Evolutionary conservation across 2,797 vertebrate genomes (phyloP), one percentile per base, ranked within the genome.

Genomic region (Tragelaphus eurycerus): DNA sequence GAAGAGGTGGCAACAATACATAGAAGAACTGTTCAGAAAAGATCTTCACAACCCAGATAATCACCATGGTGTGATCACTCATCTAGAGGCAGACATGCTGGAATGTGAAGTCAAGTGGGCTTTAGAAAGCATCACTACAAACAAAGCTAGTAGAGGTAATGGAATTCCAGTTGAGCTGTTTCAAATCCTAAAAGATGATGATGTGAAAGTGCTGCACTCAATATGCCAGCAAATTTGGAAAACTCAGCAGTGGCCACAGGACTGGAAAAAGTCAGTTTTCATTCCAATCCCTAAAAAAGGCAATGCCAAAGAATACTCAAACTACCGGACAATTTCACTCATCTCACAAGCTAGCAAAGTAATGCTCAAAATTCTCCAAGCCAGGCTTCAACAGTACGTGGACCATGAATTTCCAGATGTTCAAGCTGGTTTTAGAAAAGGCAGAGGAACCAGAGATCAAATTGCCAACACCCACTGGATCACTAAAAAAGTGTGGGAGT

Each of bases 251-350:
- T 67, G 16, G 31, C 62, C 62, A 34, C 31, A 67, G 62, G 31
- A 67, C 62, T 1, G 62, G 16, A 34, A 67, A 64, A 19, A 15
- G 16, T 67, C 62, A 34, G 31, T 67, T 34, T 67, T 34, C 62
- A 19, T 67, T 34, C 31, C 16, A 67, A 10, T 34, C 62, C 31
- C 62, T 10, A 67, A 67, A 31, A 67, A 67, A 67, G 16, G 16
- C 8, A 67, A 4, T 67, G 16, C 31, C 16, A 67, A 67, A 67
- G 31, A 67, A 34, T 67, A n/a, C 15, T 10, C n/a, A 67, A 34
- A 67, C 64, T 67, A 34, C n/a, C 0, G 0, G 1, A 67, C 64
- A 67, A 5, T 67, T 34, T 1, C 62, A 67, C 17, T 34, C 17
- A 67, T 34, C 17, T 34, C 64, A 67, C n/a, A 67, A 0, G 2